Conservation (phyloP, 1,140 invertebrate genomes). For the Ridgeia piscesae region DNA sequence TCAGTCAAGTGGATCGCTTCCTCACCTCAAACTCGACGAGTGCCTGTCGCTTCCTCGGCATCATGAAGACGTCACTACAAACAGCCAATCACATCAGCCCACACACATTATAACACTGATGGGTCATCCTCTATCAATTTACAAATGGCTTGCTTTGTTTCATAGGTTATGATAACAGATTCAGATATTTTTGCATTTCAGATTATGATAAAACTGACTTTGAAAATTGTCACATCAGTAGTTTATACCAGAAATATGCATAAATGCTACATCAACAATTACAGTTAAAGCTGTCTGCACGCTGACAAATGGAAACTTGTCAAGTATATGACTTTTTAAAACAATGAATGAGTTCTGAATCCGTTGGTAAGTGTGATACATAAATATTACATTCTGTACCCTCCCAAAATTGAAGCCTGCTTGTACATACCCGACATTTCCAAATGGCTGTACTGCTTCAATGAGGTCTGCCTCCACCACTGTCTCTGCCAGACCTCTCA, state of each 20-base stretch:
- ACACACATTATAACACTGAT: slow-evolving; percentile 26
- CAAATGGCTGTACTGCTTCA: slow-evolving; percentile 54
- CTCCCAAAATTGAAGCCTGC: background rate
- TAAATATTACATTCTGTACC: background rate
- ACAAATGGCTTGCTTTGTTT: background rate
- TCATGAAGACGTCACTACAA: slow-evolving; percentile 43
- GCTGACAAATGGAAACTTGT: background rate
- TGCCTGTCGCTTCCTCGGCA: slow-evolving; percentile 57
- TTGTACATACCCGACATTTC: slow-evolving; percentile 45
- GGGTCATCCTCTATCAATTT: background rate
- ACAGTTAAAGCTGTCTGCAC: background rate
- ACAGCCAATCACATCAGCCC: slow-evolving; percentile 35
- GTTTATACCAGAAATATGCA: background rate
- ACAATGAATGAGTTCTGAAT: background rate
- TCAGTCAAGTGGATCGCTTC: background rate
- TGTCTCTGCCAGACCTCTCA: slow-evolving; percentile 49
- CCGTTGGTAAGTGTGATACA: background rate
- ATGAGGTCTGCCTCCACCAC: slow-evolving; percentile 52
- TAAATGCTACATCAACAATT: background rate
- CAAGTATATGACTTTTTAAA: background rate
- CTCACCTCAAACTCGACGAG: slow-evolving; percentile 57
- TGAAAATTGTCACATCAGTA: background rate
- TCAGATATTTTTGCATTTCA: background rate
- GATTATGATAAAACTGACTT: background rate
- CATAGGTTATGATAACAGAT: background rate